Conservation (phyloP, 2,113 vertebrate species). For the Heptranchias perlo region DNA sequence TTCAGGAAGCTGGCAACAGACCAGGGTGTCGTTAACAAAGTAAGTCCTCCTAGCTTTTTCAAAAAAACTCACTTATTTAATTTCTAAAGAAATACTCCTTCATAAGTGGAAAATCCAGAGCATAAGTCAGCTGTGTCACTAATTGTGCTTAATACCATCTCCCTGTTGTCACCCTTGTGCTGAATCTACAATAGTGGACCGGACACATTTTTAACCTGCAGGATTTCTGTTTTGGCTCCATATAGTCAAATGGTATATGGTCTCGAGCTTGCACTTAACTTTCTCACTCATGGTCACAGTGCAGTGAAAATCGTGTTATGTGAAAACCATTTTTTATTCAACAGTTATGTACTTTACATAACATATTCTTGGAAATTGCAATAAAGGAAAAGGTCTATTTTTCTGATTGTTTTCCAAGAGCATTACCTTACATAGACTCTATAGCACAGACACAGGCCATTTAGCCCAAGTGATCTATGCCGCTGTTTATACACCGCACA, state of each 20-base stretch:
- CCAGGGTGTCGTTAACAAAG: slow-evolving; percentile 67
- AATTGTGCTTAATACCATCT: neutral
- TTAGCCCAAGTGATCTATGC: neutral
- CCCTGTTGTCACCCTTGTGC: neutral
- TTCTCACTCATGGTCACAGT: neutral
- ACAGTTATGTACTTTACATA: neutral
- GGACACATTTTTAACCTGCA: neutral
- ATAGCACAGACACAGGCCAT: neutral
- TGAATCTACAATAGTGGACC: neutral
- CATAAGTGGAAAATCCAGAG: neutral
- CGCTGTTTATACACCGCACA: neutral
- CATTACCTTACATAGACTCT: neutral
- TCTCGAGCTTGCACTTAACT: neutral
- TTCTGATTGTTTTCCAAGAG: neutral
- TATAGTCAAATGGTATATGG: neutral
- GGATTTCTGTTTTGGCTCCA: neutral
- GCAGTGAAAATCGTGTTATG: neutral
- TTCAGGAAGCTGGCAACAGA: slow-evolving; percentile 84
- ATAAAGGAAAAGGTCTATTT: neutral
- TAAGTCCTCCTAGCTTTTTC: slow-evolving; percentile 48
- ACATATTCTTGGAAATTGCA: neutral
- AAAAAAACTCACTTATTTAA: neutral
- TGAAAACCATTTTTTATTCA: neutral
- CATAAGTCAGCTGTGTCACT: neutral
- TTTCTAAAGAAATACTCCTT: neutral